A percentile compares a stretch with the other conserved stretches of the same genome.
phyloP scores from a whole-genome alignment of 2,797 vertebrate genomes.

The Microctenopoma steveboyesi region DNA sequence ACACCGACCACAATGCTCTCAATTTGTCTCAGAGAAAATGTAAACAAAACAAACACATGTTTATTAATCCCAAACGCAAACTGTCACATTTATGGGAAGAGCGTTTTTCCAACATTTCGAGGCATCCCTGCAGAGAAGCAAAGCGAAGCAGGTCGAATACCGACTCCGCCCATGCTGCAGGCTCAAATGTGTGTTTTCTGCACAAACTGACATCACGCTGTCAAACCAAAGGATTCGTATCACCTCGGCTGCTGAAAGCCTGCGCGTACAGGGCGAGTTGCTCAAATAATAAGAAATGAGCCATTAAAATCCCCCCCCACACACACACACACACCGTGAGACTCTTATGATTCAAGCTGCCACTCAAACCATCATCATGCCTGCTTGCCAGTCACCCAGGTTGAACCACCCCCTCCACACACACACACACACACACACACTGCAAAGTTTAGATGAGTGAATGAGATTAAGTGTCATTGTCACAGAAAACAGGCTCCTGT shows the following conservation, averaged over 20 bases:
- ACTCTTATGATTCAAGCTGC: constrained; percentile 39
- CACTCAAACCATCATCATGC: constrained; percentile 29
- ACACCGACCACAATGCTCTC: constrained; percentile 59
- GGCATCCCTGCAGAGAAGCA: not conserved
- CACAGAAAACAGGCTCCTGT: constrained; percentile 90
- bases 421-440: constrained; percentile 42
- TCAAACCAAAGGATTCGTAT: not conserved
- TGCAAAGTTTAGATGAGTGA: constrained; percentile 80
- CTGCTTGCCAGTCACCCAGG: constrained; percentile 30
- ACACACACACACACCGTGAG: constrained; percentile 32
- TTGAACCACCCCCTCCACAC: constrained; percentile 24
- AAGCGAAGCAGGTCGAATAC: not conserved
- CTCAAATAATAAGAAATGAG: not conserved
- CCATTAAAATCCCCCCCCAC: constrained; percentile 51
- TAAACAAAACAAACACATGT: constrained; percentile 63
- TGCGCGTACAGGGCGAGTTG: not conserved
- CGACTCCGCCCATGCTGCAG: not conserved
- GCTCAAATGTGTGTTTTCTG: constrained; percentile 1
- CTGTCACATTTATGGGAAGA: constrained; percentile 34
- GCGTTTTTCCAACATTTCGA: constrained; percentile 1
- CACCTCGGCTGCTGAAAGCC: not conserved
- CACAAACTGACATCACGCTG: not conserved
- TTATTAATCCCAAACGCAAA: constrained; percentile 70
- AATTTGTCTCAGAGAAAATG: constrained; percentile 63
- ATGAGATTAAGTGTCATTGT: constrained; percentile 92